Percentiles rank a stretch among this genome's conserved stretches.
These are phyloP conservation scores for Aspiorhynchus laticeps DNA, from an alignment of 2,113 vertebrate species.

Conservation along the genomic window DNA sequence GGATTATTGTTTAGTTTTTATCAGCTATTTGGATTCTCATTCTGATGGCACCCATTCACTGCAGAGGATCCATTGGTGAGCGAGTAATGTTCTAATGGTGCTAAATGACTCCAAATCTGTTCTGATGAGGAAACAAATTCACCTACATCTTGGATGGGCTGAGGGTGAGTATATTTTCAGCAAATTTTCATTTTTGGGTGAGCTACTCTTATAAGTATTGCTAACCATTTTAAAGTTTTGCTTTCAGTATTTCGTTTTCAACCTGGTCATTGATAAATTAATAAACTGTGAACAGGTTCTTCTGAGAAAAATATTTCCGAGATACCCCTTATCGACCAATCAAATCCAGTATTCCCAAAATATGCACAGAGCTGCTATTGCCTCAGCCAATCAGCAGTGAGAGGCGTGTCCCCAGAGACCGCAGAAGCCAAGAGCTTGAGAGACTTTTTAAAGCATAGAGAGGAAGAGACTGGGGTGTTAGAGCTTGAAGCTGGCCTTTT, in stretches of 20 bases:
- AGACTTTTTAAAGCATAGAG: conserved; percentile 30
- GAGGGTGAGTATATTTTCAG: too few relatives aligned
- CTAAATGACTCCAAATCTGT: too few relatives aligned
- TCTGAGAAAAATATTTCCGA: conserved; percentile 10
- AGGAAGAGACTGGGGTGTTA: conserved; percentile 11
- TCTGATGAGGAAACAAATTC: too few relatives aligned
- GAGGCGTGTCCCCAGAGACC: conserved; percentile 11
- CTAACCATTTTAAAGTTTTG: not conserved
- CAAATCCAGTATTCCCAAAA: conserved; percentile 28
- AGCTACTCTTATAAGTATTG: not conserved
- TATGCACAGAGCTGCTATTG: conserved; percentile 21
- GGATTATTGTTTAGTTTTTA: too few relatives aligned
- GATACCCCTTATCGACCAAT: conserved; percentile 14
- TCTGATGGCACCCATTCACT: not conserved
- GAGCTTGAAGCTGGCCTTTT: conserved; percentile 38
- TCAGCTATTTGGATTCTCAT: not conserved
- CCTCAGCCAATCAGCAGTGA: conserved; percentile 25
- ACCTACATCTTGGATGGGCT: too few relatives aligned
- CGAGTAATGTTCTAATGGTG: too few relatives aligned
- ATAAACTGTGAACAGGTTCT: not conserved
- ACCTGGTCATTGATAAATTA: not conserved
- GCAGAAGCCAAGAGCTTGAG: not conserved
- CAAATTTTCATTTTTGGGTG: too few relatives aligned
- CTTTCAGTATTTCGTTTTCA: not conserved
- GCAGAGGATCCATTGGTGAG: too few relatives aligned